Percentiles rank a stretch among this genome's conserved stretches.
These are phyloP conservation scores for Drosophila putrida DNA, from an alignment of 2,888 invertebrate species.

Conservation along the genomic window DNA sequence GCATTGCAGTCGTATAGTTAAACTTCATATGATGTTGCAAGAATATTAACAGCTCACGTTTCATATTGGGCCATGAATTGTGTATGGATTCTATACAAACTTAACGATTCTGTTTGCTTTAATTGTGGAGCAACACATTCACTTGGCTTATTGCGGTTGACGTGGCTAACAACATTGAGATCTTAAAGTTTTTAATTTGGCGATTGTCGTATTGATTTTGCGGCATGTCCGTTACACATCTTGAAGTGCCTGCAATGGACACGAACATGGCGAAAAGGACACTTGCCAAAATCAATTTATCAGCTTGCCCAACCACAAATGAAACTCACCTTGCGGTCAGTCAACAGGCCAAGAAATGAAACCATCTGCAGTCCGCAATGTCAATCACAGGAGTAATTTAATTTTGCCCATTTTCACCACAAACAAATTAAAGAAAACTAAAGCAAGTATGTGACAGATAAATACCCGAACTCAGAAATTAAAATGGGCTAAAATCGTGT, in stretches of 20 bases:
- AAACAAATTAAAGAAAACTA: not conserved
- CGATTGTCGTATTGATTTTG: slow-evolving; percentile 1
- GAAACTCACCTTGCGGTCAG: slow-evolving; percentile 40
- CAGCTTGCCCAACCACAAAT: slow-evolving; percentile 20
- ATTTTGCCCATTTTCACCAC: slow-evolving; percentile 35
- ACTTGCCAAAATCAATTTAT: slow-evolving; percentile 36
- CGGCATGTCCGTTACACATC: not conserved
- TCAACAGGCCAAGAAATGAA: slow-evolving; percentile 9
- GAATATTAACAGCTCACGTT: slow-evolving; percentile 45
- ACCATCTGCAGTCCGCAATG: slow-evolving; percentile 25
- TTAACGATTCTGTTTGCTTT: slow-evolving; percentile 36
- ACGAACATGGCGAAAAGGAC: slow-evolving; percentile 3
- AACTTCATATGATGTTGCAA: slow-evolving; percentile 6
- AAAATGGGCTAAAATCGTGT: too few species aligned
- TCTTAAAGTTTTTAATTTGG: not conserved
- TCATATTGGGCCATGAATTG: slow-evolving; percentile 33
- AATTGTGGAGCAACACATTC: slow-evolving; percentile 27
- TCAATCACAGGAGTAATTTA: slow-evolving; percentile 54
- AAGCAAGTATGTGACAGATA: not conserved
- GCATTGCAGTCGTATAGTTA: slow-evolving; percentile 34
- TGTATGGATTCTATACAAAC: slow-evolving; percentile 1
- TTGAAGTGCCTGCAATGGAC: slow-evolving; percentile 21
- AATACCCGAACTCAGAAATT: not conserved
- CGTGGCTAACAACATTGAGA: slow-evolving; percentile 1
- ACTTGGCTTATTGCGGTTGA: slow-evolving; percentile 16